Percentiles rank a stretch among this genome's conserved stretches.
These are phyloP conservation scores for Patagioenas fasciata DNA, from an alignment of 2,113 vertebrate species.

Conservation along the genomic window DNA sequence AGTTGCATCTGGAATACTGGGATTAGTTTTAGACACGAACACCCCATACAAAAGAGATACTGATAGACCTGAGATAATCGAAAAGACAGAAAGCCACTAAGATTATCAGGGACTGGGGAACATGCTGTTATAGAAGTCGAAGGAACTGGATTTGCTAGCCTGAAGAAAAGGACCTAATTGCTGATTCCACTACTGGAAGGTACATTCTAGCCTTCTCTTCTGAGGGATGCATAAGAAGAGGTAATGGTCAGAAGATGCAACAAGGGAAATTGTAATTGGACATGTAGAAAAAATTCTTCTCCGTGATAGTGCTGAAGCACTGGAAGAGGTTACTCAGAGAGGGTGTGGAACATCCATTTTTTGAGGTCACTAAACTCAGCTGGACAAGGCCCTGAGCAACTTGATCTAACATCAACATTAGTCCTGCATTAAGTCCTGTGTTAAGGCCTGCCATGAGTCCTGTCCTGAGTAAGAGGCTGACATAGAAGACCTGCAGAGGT, in stretches of 20 bases:
- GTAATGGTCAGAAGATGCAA: background rate
- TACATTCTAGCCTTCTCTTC: background rate
- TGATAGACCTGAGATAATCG: background rate
- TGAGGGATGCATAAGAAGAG: background rate
- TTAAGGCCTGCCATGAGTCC: fast-evolving
- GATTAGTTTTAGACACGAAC: background rate
- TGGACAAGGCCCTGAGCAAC: background rate
- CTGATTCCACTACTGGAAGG: background rate
- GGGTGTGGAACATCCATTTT: background rate
- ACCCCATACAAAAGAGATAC: background rate
- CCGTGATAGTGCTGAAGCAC: fast-evolving
- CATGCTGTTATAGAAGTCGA: too few relatives aligned
- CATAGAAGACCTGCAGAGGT: background rate
- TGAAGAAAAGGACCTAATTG: background rate
- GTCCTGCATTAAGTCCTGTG: background rate
- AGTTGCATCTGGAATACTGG: background rate
- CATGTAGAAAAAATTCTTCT: background rate
- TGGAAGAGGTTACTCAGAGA: background rate
- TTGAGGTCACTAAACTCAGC: fast-evolving
- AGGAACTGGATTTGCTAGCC: fast-evolving
- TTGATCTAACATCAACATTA: background rate
- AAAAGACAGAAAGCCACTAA: background rate
- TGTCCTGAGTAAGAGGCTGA: background rate
- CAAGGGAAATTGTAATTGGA: background rate
- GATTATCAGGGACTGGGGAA: background rate